These are phyloP conservation scores for Drosophila bipectinata DNA, from an alignment of 1,140 invertebrate species.

Conservation along the genomic window DNA sequence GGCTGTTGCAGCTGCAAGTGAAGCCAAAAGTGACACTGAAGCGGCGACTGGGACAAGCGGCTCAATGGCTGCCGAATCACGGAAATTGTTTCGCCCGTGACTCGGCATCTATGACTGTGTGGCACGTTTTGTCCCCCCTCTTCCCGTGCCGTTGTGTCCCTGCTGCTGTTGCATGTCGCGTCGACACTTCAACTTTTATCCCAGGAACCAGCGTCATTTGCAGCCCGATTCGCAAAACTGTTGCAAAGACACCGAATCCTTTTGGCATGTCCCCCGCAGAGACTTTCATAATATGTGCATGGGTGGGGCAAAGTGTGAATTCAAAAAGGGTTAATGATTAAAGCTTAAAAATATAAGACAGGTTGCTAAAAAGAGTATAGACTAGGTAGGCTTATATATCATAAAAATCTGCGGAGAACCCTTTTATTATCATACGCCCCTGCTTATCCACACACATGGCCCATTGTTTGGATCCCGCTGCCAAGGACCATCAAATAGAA, in stretches of 20 bases:
- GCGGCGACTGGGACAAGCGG: slow-evolving; percentile 40
- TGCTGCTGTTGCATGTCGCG: neutral
- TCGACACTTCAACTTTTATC: slow-evolving; percentile 22
- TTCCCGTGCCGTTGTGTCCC: neutral
- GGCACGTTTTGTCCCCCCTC: slow-evolving; percentile 25
- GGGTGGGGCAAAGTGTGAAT: neutral
- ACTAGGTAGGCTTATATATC: neutral
- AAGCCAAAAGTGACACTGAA: slow-evolving; percentile 22
- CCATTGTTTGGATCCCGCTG: slow-evolving; percentile 36
- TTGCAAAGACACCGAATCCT: slow-evolving; percentile 31
- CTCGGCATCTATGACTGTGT: slow-evolving; percentile 27
- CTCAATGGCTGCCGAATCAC: slow-evolving; percentile 52
- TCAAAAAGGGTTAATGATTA: neutral
- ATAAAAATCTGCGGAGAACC: neutral
- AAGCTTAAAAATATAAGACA: neutral
- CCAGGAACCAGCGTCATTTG: slow-evolving; percentile 35
- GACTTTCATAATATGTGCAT: slow-evolving; percentile 14
- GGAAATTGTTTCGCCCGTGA: slow-evolving; percentile 53
- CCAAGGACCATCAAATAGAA: slow-evolving; percentile 9
- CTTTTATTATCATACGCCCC: neutral
- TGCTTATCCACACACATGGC: neutral
- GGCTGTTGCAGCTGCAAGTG: slow-evolving; percentile 18
- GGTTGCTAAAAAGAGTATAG: neutral
- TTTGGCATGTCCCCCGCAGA: slow-evolving; percentile 27
- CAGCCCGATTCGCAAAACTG: slow-evolving; percentile 43